These are phyloP conservation scores for Acyrthosiphon pisum DNA, from an alignment of 1,140 invertebrate genomes.

Conservation along the genomic window DNA sequence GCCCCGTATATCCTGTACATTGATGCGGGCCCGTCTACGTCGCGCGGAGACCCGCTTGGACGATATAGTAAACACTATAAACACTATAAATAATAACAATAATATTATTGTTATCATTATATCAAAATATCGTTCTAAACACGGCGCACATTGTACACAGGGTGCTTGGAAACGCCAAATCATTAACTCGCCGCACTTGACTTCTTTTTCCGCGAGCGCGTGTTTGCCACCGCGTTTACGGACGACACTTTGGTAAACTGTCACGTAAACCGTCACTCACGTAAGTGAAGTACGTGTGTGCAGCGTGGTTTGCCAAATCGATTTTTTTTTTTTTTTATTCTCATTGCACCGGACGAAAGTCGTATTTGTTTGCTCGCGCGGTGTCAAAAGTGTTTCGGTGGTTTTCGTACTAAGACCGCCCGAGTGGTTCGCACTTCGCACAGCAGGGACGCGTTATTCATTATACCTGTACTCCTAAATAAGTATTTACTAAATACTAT, in stretches of 20 bases:
- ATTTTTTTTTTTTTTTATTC: background rate
- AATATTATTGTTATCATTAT: background rate
- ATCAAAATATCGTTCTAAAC: background rate
- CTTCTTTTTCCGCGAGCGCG: background rate
- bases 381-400: background rate
- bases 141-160: background rate
- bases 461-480: background rate
- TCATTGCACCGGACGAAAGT: background rate
- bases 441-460: background rate
- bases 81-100: background rate
- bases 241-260: background rate
- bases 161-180: background rate
- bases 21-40: background rate
- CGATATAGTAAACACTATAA: background rate
- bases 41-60: background rate
- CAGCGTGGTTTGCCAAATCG: background rate
- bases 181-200: background rate
- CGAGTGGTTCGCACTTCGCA: background rate
- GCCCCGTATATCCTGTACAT: background rate
- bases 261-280: background rate
- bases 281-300: background rate
- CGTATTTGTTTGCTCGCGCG: background rate
- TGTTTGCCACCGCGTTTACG: background rate
- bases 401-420: background rate
- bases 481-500: too few relatives aligned